Base-by-base conservation (phyloP, 2,888 invertebrate genomes). In the Micropterix aruncella region DNA sequence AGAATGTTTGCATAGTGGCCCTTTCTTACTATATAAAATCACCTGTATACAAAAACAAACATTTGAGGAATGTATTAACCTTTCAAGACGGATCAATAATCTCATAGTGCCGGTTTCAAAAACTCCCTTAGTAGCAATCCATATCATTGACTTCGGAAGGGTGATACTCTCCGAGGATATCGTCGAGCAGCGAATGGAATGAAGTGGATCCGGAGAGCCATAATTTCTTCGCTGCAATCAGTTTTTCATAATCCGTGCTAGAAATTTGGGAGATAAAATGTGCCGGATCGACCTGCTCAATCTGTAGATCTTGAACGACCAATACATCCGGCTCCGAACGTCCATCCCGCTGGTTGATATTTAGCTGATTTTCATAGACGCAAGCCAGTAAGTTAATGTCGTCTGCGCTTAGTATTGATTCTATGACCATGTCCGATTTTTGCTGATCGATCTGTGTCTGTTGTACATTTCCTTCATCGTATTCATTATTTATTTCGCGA, bases 91-190 rank as follows among this genome's bases (percentile, higher is more conserved):
- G n/a, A n/a, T n/a, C n/a, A n/a, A n/a, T n/a, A n/a, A n/a, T n/a
- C n/a, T n/a, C n/a, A n/a, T n/a, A n/a, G n/a, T n/a, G n/a, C n/a
- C n/a, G n/a, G n/a, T n/a, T n/a, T n/a, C n/a, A n/a, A n/a, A n/a
- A n/a, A n/a, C n/a, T n/a, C n/a, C n/a, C 14, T 63, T 59, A 83
- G 55, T 85, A 85, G 63, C 84, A 85, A 65, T 85, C 85, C 67
- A 83, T 73, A 18, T 69, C 65, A 54, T 81, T 81, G 0, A 74
- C 62, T 19, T 51, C 49, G 37, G 57, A 63, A 1, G 61, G 56
- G 50, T 75, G 70, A 52, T 79, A 75, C 43, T 77, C 69, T 7
- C 76, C 74, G 16, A 84, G 58, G 48, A 87, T 80, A 58, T 88
- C 87, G 54, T 87, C 85, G 2, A 88, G 59, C 3, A 86, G 65